Percentiles rank a stretch among this genome's conserved stretches.
Conservation (phyloP, 2,888 invertebrate species). For the Autographa pulchrina region DNA sequence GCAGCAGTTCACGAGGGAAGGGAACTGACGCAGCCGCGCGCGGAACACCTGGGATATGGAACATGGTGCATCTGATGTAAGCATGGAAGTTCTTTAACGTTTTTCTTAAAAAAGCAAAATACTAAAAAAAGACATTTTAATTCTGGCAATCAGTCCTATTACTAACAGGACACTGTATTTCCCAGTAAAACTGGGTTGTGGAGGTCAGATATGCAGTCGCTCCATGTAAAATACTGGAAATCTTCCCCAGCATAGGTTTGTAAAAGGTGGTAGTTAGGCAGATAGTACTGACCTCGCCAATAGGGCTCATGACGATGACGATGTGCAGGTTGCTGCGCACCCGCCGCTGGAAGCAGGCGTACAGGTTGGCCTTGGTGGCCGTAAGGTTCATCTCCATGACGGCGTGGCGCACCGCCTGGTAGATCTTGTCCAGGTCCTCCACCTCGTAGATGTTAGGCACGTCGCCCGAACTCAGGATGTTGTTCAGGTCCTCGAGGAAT, state of each 20-base stretch:
- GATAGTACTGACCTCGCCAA: slow-evolving; percentile 90
- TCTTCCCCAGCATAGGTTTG: too few species aligned
- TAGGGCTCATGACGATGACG: slow-evolving; percentile 93
- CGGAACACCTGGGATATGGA: slow-evolving; percentile 89
- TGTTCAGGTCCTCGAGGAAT: slow-evolving; percentile 96
- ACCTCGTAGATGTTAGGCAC: slow-evolving; percentile 96
- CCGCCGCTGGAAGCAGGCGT: slow-evolving; percentile 94
- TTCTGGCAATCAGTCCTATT: too few species aligned
- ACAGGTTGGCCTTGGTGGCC: slow-evolving; percentile 95
- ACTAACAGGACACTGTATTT: too few species aligned
- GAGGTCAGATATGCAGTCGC: too few species aligned
- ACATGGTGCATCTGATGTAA: too few species aligned
- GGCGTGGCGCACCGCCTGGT: slow-evolving; percentile 92
- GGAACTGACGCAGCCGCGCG: slow-evolving; percentile 95
- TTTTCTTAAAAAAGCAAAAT: too few species aligned
- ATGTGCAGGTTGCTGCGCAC: slow-evolving; percentile 95
- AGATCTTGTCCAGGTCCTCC: slow-evolving; percentile 94
- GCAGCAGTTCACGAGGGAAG: slow-evolving; percentile 97
- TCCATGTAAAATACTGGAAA: too few species aligned
- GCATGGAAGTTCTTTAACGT: too few species aligned
- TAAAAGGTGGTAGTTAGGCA: too few species aligned
- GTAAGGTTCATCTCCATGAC: slow-evolving; percentile 93
- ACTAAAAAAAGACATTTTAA: too few species aligned
- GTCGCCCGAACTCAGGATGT: slow-evolving; percentile 96
- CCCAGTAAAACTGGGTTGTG: too few species aligned